phyloP scores from a whole-genome alignment of 2,888 invertebrate species.

The Amphipyra berbera region DNA sequence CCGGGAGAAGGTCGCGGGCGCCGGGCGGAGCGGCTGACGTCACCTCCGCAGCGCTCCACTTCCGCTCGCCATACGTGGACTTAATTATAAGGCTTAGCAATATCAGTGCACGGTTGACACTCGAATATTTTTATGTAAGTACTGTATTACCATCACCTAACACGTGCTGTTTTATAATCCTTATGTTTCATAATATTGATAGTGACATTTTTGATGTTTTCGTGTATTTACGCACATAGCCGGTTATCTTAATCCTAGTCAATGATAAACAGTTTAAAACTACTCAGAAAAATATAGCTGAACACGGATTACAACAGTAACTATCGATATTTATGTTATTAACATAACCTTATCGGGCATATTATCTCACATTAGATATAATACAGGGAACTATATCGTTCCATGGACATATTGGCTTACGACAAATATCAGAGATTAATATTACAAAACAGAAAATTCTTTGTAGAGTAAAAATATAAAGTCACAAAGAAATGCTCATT shows the following conservation, averaged over 20 bases:
- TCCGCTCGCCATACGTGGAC: constrained; percentile 78
- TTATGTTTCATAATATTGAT: neutral
- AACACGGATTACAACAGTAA: constrained; percentile 21
- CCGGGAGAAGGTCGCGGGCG: constrained; percentile 81
- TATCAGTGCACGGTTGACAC: constrained; percentile 24
- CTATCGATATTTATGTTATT: constrained; percentile 16
- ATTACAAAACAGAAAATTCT: no score
- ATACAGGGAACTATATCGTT: constrained; percentile 20
- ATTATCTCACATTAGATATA: constrained; percentile 26
- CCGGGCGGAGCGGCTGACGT: constrained; percentile 77
- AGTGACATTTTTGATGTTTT: constrained; percentile 6
- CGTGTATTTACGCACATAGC: neutral
- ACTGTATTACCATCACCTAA: neutral
- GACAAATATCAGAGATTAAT: constrained; percentile 20
- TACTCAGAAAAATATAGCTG: constrained; percentile 27
- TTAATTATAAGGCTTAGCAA: constrained; percentile 63
- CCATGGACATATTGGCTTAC: constrained; percentile 19
- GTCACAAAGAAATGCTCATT: no score
- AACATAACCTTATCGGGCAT: constrained; percentile 18
- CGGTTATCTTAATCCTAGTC: constrained; percentile 31
- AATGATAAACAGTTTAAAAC: constrained; percentile 14
- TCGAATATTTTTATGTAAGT: neutral
- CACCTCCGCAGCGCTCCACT: constrained; percentile 82
- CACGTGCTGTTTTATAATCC: constrained; percentile 22
- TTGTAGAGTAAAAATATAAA: no score